Evolutionary conservation across 1,140 invertebrate species (phyloP).

Genomic region (Pachypsylla venusta): DNA sequence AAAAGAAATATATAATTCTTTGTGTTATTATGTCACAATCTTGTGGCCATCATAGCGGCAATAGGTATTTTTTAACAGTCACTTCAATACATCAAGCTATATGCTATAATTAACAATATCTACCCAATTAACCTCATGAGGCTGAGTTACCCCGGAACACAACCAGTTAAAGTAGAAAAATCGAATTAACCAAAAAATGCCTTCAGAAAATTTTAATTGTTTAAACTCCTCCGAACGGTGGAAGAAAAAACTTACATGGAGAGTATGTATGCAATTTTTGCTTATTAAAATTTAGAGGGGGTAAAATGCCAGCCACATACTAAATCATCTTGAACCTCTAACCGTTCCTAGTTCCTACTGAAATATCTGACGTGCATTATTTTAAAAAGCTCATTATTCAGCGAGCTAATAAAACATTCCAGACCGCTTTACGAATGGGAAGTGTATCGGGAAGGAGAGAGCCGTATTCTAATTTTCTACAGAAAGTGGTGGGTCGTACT

Average conservation of each 20-base stretch:
- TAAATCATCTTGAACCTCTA: conserved; percentile 18
- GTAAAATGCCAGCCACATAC: conserved; percentile 3
- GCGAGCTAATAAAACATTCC: conserved; percentile 28
- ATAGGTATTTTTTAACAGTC: no score
- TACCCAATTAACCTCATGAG: no score
- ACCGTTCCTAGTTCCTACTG: conserved; percentile 15
- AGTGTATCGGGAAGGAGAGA: conserved; percentile 26
- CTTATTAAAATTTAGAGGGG: not conserved
- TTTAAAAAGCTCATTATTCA: conserved; percentile 26
- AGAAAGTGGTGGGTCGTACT: conserved; percentile 26
- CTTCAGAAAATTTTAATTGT: no score
- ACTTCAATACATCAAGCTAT: no score
- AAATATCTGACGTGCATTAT: conserved; percentile 22
- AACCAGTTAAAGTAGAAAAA: no score
- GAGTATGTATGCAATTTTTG: not conserved
- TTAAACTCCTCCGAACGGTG: no score
- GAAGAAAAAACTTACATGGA: not conserved
- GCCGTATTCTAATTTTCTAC: conserved; percentile 21
- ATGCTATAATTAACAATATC: no score
- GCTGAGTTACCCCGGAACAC: no score
- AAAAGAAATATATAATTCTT: no score
- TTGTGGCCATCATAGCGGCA: no score
- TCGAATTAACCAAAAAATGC: no score
- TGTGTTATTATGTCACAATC: no score
- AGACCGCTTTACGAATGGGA: conserved; percentile 24